Percentiles rank a stretch among this genome's conserved stretches.
Evolutionary conservation across 2,888 invertebrate species (phyloP).

Genomic region (Trachelus troglodyta): DNA sequence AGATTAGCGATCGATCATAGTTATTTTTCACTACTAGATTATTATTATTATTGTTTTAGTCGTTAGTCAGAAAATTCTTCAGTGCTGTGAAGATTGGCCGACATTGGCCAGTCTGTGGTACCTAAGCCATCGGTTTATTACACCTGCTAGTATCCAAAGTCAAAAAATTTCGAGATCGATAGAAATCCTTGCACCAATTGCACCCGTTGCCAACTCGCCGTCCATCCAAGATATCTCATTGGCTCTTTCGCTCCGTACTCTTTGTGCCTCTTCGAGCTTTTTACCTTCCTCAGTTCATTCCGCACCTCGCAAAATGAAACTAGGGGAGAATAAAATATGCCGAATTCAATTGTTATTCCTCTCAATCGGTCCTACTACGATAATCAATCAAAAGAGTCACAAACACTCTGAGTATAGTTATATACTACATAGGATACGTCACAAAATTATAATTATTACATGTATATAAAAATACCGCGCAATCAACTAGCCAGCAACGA

Average conservation of each 20-base stretch:
- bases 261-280: neutral
- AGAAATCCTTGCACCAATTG: neutral
- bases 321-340: neutral
- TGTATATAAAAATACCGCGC: neutral
- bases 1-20: slow-evolving; percentile 55
- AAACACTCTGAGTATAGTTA: neutral
- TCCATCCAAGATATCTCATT: neutral
- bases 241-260: neutral
- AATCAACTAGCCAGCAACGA: slow-evolving; percentile 35
- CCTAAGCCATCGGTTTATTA: slow-evolving; percentile 54
- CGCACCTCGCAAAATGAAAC: neutral
- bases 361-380: neutral
- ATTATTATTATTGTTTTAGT: slow-evolving; percentile 56
- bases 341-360: neutral
- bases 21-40: slow-evolving; percentile 64
- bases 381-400: neutral
- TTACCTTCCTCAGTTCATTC: neutral
- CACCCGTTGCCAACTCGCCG: neutral
- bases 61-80: slow-evolving; percentile 61
- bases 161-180: neutral
- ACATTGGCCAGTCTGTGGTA: slow-evolving; percentile 53
- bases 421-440: neutral
- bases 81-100: slow-evolving; percentile 64
- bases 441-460: neutral
- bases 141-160: neutral